Percentiles rank a stretch among this genome's conserved stretches.
Evolutionary conservation across 2,888 invertebrate species (phyloP).

Genomic region (Orthosia incerta): DNA sequence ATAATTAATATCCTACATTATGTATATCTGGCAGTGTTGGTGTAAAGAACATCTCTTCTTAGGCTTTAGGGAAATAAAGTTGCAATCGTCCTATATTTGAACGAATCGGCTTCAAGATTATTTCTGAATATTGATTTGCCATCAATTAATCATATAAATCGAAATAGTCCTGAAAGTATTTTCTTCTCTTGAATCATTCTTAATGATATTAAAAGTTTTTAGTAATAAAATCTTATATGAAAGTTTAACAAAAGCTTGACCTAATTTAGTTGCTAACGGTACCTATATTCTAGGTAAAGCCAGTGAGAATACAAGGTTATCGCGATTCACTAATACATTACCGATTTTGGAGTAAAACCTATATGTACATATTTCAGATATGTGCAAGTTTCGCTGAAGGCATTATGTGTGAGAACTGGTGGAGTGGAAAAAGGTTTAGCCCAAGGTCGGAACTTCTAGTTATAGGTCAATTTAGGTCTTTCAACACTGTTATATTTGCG

Average conservation of each 20-base stretch:
- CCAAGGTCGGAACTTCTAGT: not conserved
- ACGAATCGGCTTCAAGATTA: too few relatives aligned
- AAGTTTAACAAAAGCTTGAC: not conserved
- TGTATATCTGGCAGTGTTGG: too few relatives aligned
- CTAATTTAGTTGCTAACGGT: constrained; percentile 16
- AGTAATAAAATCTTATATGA: not conserved
- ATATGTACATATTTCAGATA: not conserved
- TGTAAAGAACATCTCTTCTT: too few relatives aligned
- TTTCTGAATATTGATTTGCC: too few relatives aligned
- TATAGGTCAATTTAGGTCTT: constrained; percentile 5
- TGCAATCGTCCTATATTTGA: too few relatives aligned
- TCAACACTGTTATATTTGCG: not conserved
- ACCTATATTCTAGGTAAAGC: not conserved
- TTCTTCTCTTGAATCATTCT: too few relatives aligned
- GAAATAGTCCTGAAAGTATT: not conserved
- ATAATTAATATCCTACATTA: too few relatives aligned
- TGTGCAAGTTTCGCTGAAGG: not conserved
- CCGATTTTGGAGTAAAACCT: constrained; percentile 27
- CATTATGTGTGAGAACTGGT: not conserved
- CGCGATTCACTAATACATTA: constrained; percentile 30
- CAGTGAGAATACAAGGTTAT: constrained; percentile 33
- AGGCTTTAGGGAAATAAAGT: too few relatives aligned
- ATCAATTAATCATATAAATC: too few relatives aligned
- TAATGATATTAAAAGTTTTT: not conserved
- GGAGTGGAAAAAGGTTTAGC: constrained; percentile 21